Conservation (phyloP, 2,888 invertebrate genomes). For the Lypha dubia region DNA sequence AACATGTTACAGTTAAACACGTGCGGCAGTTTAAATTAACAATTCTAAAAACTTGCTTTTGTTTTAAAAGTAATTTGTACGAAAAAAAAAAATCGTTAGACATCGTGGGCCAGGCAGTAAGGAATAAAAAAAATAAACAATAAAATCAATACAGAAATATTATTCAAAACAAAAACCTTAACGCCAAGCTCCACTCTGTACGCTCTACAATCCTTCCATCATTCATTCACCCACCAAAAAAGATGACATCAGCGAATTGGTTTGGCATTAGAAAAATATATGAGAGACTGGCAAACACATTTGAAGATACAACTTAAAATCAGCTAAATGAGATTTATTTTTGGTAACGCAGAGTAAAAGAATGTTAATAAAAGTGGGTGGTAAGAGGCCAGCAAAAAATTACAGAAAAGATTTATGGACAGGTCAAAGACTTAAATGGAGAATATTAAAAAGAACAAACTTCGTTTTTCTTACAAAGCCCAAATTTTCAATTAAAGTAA, state of each 20-base stretch:
- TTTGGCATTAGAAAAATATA: background rate
- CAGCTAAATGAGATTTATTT: background rate
- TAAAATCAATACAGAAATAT: background rate
- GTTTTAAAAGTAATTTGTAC: no score
- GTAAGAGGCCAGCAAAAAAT: background rate
- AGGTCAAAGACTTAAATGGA: background rate
- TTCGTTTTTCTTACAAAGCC: no score
- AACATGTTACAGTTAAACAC: background rate
- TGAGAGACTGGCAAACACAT: background rate
- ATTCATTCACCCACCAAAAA: background rate
- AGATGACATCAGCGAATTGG: background rate
- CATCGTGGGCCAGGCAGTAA: no score
- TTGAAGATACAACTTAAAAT: background rate
- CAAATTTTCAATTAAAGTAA: no score
- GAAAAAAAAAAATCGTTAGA: no score
- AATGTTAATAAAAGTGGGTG: background rate
- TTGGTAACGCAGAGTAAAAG: background rate
- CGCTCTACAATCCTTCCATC: background rate
- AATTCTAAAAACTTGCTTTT: no score
- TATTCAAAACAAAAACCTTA: background rate
- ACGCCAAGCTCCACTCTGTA: background rate
- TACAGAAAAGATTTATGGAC: background rate
- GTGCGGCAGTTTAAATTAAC: background rate
- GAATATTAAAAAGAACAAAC: slow-evolving; percentile 2
- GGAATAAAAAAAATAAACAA: background rate